A percentile compares a stretch with the other conserved stretches of the same genome.
These are phyloP conservation scores for Tympanoctomys barrerae DNA, from an alignment of 2,797 vertebrate species.

Conservation along the genomic window DNA sequence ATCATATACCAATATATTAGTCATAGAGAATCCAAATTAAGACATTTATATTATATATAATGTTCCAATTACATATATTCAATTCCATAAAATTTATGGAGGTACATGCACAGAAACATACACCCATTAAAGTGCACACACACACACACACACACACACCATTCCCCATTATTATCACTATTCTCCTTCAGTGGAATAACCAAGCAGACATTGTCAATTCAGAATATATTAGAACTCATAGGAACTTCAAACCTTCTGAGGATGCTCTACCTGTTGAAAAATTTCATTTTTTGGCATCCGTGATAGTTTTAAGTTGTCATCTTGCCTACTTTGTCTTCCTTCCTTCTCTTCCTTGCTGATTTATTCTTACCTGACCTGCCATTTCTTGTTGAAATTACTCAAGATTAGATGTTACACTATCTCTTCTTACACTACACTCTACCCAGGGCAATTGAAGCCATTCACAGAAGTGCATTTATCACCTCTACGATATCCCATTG, in stretches of 20 bases:
- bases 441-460: not conserved
- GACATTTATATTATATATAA: not conserved
- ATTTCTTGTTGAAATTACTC: not conserved
- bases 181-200: not conserved
- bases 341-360: not conserved
- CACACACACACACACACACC: not conserved
- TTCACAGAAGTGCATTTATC: not conserved
- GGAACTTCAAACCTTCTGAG: not conserved
- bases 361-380: not conserved
- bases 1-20: not conserved
- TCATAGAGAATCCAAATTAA: not conserved
- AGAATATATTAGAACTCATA: not conserved
- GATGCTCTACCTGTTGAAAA: not conserved
- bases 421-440: not conserved
- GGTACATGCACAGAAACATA: not conserved
- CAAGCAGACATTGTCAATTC: not conserved
- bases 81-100: not conserved
- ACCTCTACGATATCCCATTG: not conserved
- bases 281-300: not conserved
- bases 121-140: too few species aligned
- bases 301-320: not conserved
- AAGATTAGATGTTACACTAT: not conserved
- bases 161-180: not conserved
- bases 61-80: not conserved
- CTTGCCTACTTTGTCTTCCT: not conserved